Percentiles rank a stretch among this genome's conserved stretches.
phyloP scores from a whole-genome alignment of 2,113 vertebrate species.

The Oryzias melastigma region DNA sequence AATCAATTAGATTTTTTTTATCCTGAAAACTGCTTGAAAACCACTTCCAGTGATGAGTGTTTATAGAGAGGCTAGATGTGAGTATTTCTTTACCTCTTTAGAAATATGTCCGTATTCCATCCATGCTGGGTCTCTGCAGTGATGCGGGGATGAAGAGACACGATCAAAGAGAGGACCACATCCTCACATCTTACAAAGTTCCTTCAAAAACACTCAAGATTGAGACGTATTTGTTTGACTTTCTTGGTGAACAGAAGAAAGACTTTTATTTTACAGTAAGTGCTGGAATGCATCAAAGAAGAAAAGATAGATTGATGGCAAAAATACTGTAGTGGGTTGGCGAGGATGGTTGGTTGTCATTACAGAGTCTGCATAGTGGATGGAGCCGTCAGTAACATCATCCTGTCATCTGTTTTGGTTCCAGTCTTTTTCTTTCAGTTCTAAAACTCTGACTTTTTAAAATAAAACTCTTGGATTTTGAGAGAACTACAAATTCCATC shows the following conservation, averaged over 20 bases:
- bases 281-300: conserved; percentile 26
- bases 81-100: too few relatives aligned
- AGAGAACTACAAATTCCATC: conserved; percentile 11
- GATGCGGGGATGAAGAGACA: too few relatives aligned
- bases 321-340: conserved; percentile 45
- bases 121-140: too few relatives aligned
- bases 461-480: conserved; percentile 42
- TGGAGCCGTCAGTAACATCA: conserved; percentile 46
- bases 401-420: conserved; percentile 41
- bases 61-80: too few relatives aligned
- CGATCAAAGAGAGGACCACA: too few relatives aligned
- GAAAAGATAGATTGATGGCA: conserved; percentile 50
- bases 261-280: conserved; percentile 5
- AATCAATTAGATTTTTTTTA: too few relatives aligned
- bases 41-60: too few relatives aligned
- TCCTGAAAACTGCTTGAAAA: too few relatives aligned
- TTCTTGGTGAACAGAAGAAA: neutral
- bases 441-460: conserved; percentile 34
- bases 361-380: conserved; percentile 52
- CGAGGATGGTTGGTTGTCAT: conserved; percentile 44
- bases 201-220: too few relatives aligned
- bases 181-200: too few relatives aligned
- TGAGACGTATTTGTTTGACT: too few relatives aligned
- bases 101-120: too few relatives aligned
- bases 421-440: conserved; percentile 9